Evolutionary conservation across 2,113 vertebrate genomes (phyloP), one percentile per base, ranked within the genome.

Genomic region (Andinoacara biseriatus): DNA sequence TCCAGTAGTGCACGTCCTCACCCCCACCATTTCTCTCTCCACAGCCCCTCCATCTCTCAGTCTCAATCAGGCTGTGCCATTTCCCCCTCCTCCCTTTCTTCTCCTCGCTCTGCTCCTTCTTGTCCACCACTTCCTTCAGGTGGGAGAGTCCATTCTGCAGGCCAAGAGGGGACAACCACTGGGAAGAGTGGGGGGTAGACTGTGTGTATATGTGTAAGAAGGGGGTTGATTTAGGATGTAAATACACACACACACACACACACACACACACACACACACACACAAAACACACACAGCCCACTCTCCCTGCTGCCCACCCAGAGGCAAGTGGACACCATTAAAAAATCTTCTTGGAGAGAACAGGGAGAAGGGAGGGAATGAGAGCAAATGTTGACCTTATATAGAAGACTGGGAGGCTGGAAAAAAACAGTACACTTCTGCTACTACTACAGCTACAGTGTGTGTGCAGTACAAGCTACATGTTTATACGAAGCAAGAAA

Each of bases 301-400:
- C 77, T 81, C 63, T 82, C 69, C 69, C 52, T 69, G 33, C 46
- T 86, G 59, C 10, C 33, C 9, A 67, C 85, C 91, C 82, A 29
- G 59, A 86, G 92, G 90, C 89, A 78, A 90, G 79, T 77, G 80
- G 82, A 90, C 83, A 91, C 85, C 90, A 92, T 94, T 89, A 92
- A 86, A 77, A 52, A 87, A 69, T 69, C 24, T 52, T 69, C 65
- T 52, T 43, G 69, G 74, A 78, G 54, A 83, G 18, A 75, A 26
- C 58, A 31, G 35, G 15, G 43, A 60, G 22, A 2, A 29, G 46
- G 43, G 24, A 52, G 69, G 49, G 29, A 56, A 35, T 56, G 49
- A 74, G 65, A 72, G 65, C 65, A 52, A 72, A 72, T 3, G 3
- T 18, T 69, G 24, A 52, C 65, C 65, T 69, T 69, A 29, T 46